Percentiles rank a stretch among this genome's conserved stretches.
Conservation (phyloP, 2,888 invertebrate genomes). For the Geotrupes spiniger region DNA sequence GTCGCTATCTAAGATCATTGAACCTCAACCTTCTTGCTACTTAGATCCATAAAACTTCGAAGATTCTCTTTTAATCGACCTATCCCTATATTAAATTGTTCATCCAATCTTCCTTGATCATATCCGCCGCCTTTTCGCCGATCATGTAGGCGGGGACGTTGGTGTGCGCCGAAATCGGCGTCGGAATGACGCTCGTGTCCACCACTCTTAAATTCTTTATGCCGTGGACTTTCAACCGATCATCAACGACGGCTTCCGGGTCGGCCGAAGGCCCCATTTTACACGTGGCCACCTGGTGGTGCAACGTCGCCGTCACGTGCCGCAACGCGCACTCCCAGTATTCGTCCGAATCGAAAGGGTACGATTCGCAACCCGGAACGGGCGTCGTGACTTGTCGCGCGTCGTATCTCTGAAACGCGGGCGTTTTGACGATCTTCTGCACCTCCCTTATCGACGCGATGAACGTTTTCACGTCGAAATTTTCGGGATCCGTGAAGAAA, state of each 20-base stretch:
- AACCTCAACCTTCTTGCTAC: too few species aligned
- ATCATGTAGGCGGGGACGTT: conserved; percentile 69
- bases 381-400: conserved; percentile 41
- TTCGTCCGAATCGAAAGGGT: conserved; percentile 57
- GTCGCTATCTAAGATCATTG: too few species aligned
- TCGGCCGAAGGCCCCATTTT: conserved; percentile 69
- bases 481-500: conserved; percentile 65
- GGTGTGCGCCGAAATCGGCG: conserved; percentile 64
- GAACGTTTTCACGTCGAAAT: conserved; percentile 48
- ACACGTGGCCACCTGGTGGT: conserved; percentile 56
- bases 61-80: too few species aligned
- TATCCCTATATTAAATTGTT: neutral
- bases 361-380: conserved; percentile 53
- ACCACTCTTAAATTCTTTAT: conserved; percentile 60
- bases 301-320: conserved; percentile 32
- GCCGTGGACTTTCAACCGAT: conserved; percentile 61
- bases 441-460: conserved; percentile 51
- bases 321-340: conserved; percentile 70
- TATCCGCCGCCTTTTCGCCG: conserved; percentile 66
- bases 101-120: conserved; percentile 29
- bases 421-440: conserved; percentile 51
- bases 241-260: conserved; percentile 62
- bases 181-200: conserved; percentile 67
- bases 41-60: too few species aligned
- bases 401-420: conserved; percentile 51